These are phyloP conservation scores for Monodelphis domestica DNA, from an alignment of 2,797 vertebrate genomes.

Conservation along the genomic window DNA sequence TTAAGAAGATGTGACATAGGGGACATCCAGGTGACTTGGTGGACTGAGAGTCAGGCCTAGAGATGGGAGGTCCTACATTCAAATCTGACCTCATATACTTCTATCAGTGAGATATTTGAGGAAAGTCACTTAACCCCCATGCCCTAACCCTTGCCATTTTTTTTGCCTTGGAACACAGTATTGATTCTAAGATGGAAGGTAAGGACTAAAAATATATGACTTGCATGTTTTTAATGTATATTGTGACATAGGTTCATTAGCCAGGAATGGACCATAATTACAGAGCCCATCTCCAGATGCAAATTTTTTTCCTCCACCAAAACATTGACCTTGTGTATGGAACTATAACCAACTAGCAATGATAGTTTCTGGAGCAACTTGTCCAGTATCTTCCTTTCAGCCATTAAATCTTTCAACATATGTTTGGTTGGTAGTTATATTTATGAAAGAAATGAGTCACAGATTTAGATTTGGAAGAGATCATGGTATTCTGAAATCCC, in stretches of 20 bases:
- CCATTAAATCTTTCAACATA: neutral
- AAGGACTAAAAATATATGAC: neutral
- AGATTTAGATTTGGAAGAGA: neutral
- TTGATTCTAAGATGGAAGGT: too few relatives aligned
- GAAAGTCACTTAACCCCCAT: neutral
- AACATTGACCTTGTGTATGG: neutral
- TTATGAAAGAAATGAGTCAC: neutral
- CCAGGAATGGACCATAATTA: neutral
- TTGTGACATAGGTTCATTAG: neutral
- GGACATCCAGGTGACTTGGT: too few relatives aligned
- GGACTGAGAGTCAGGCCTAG: too few relatives aligned
- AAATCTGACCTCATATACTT: too few relatives aligned
- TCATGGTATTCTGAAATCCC: neutral
- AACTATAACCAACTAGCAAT: neutral
- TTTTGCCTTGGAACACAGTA: too few relatives aligned
- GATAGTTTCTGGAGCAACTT: neutral
- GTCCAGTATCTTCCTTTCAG: neutral
- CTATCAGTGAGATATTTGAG: too few relatives aligned
- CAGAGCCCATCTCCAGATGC: neutral
- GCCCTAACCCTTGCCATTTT: conserved; percentile 24
- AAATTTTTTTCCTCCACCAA: neutral
- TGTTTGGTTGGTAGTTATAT: neutral
- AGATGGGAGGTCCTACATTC: too few relatives aligned
- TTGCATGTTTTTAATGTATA: neutral
- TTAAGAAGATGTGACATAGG: neutral